Percentiles rank a stretch among this genome's conserved stretches.
Evolutionary conservation across 2,888 invertebrate species (phyloP).

Genomic region (Drosophila neotestacea): DNA sequence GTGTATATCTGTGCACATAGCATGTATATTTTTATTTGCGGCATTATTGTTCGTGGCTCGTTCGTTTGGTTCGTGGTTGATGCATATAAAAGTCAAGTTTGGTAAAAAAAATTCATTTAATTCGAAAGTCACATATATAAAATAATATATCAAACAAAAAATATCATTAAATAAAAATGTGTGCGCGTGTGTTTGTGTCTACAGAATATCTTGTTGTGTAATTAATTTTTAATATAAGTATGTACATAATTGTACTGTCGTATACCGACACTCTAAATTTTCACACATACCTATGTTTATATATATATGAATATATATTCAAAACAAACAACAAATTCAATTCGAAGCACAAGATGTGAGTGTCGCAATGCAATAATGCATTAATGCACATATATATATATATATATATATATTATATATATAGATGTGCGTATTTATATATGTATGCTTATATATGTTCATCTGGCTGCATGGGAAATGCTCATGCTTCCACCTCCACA

Average conservation of each 20-base stretch:
- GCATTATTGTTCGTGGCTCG: constrained; percentile 49
- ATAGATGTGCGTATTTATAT: too few relatives aligned
- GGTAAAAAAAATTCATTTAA: constrained; percentile 59
- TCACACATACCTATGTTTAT: not conserved
- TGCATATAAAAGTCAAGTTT: constrained; percentile 38
- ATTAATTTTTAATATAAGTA: constrained; percentile 27
- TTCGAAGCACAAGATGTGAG: constrained; percentile 29
- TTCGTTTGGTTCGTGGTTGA: constrained; percentile 37
- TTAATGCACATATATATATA: too few relatives aligned
- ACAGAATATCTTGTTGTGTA: constrained; percentile 36
- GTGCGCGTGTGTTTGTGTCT: constrained; percentile 21
- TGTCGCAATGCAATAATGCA: not conserved
- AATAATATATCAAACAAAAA: constrained; percentile 13
- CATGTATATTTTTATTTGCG: constrained; percentile 54
- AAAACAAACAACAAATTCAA: constrained; percentile 25
- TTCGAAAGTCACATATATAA: constrained; percentile 25
- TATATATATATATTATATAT: not conserved
- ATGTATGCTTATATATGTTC: not conserved
- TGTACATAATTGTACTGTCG: not conserved
- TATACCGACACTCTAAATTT: too few relatives aligned
- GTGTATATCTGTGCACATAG: constrained; percentile 24
- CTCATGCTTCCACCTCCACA: constrained; percentile 7
- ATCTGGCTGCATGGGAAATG: constrained; percentile 3
- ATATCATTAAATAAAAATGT: not conserved
- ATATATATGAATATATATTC: not conserved